Evolutionary conservation across 2,888 invertebrate species (phyloP), one percentile per base, ranked within the genome.

Genomic region (Meiosimyza platycephala): DNA sequence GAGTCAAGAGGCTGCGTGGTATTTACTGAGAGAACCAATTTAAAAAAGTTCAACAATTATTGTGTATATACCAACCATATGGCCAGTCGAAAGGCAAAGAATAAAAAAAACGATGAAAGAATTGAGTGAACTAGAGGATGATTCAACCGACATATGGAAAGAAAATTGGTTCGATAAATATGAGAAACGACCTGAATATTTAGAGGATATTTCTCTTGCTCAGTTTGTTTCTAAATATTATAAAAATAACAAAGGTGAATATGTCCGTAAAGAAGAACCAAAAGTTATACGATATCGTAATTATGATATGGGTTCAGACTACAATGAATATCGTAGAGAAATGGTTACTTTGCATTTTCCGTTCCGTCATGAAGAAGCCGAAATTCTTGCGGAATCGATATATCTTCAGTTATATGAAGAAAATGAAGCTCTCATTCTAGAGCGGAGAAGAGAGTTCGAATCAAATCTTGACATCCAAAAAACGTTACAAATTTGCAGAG

Each of bases 1-100:
- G 7, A n/a, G 52, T n/a, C 52, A 52, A 81, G 86, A 86, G 79
- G 86, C 87, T 65, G 88, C 87, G 68, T 88, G 87, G 87, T 88
- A 83, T 81, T 28, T 59, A 13, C 9, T 59, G 3, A 59, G 59
- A 59, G n/a, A 59, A 59, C 59, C 28, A 6, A 52, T 52, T 13
- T 52, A 13, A n/a, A n/a, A 52, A 52, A n/a, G 15, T 3, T n/a
- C 5, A 4, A 3, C 15, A 52, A n/a, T n/a, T 6, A n/a, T 52
- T 6, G n/a, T 52, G 4, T 52, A n/a, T n/a, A 3, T 52, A n/a
- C 52, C 52, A 4, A 52, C 52, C 3, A 5, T 7, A 3, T 52
- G 52, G 52, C 5, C 52, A 4, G 9, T 4, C 4, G 52, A 52
- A 52, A 3, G 52, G 4, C 13, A 52, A 13, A 52, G n/a, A 52